Evolutionary conservation across 1,140 invertebrate species (phyloP), one percentile per base, ranked within the genome.

Genomic region (Zaprionus tsacasi): DNA sequence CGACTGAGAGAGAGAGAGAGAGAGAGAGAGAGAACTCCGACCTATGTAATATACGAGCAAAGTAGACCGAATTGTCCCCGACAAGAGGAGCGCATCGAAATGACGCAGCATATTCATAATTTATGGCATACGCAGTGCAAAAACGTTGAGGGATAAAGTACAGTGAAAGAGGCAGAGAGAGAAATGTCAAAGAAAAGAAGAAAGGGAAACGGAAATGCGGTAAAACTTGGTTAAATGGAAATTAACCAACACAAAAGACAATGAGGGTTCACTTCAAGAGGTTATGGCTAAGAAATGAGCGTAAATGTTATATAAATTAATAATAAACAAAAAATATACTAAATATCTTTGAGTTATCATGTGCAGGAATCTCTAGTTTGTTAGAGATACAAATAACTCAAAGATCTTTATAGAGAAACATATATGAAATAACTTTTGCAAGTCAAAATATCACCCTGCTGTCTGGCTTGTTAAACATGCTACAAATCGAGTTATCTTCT

Each of bases 81-180:
- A 17, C n/a, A 38, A 25, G 35, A 36, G 45, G 33, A 68, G 48
- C 81, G 73, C 76, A 75, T 71, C 70, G 65, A 85, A 78, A 67
- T 81, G 57, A 73, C 70, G 73, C 75, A 70, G 55, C 71, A 70
- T 70, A 82, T 86, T 82, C 81, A 87, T 86, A 76, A 86, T 86
- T 87, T 82, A 86, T 88, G 55, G 43, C 63, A 65, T 87, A 73
- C 83, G 82, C 82, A 87, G 71, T 87, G 74, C 27, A 33, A 45
- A 58, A 17, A 43, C 12, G 6, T 8, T 7, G 11, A 48, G 21
- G 15, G 10, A 30, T 27, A 58, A 68, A 13, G n/a, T 1, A 38
- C 38, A 59, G 13, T 73, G n/a, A 45, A 30, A 15, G 10, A 35
- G 11, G 8, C 12, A 54, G n/a, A 56, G 30, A 54, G 15, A 58